Conservation (phyloP, 92 coral and sea anemone species). For the Scolanthus callimorphus region DNA sequence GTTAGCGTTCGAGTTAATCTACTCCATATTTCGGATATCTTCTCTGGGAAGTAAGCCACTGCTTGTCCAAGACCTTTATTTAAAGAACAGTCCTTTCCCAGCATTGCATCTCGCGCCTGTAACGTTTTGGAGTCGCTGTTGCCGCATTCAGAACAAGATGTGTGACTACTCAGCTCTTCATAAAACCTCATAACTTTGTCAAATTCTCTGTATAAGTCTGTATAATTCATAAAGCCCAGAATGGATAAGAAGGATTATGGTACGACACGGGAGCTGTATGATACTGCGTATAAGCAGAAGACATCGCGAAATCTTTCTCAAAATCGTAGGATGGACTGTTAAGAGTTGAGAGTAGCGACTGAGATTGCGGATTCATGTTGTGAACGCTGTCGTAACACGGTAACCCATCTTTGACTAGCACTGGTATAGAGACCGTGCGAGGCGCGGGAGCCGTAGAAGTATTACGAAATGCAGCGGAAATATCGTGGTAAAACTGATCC, state of each 20-base stretch:
- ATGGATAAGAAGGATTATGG: background rate
- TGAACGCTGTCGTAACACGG: conserved; percentile 35
- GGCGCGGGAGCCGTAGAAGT: conserved; percentile 14
- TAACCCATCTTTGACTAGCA: conserved; percentile 67
- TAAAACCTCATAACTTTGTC: too few species aligned
- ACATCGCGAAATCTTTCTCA: background rate
- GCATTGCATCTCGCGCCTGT: too few species aligned
- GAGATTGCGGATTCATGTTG: conserved; percentile 1
- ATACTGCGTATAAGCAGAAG: background rate
- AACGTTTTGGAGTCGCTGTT: too few species aligned
- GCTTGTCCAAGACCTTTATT: too few species aligned
- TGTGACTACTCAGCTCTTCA: too few species aligned
- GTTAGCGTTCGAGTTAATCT: too few species aligned
- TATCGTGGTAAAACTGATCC: conserved; percentile 51
- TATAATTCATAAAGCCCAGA: conserved; percentile 4
- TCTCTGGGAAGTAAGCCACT: too few species aligned
- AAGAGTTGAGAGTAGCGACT: too few species aligned
- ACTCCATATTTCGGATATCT: too few species aligned
- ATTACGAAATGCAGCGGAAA: conserved; percentile 17
- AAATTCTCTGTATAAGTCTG: too few species aligned
- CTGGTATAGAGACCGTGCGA: conserved; percentile 69
- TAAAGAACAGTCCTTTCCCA: too few species aligned
- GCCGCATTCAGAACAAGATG: too few species aligned
- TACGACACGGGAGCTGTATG: background rate
- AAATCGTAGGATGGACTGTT: background rate